Base-by-base conservation (phyloP, 2,888 invertebrate species). In the Cistogaster globosa region DNA sequence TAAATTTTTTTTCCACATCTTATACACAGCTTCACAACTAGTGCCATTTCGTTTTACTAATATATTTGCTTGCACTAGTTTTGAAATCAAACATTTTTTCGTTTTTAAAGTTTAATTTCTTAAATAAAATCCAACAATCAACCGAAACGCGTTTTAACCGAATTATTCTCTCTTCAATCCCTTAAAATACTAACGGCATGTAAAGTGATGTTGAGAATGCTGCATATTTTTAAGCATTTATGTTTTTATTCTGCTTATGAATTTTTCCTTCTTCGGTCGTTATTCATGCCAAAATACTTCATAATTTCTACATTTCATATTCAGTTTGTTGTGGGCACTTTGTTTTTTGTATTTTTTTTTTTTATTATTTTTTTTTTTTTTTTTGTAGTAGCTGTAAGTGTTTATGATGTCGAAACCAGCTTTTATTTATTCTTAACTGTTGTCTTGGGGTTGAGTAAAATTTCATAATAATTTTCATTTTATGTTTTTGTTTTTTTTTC, bases 351-450 rank as follows among this genome's bases (percentile, higher is more conserved):
- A 4, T 26, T 26, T 26, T 26, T 1, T 26, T 26, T 4, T 26
- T 26, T 26, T 26, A 2, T 1, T 26, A 2, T 4, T 26, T 26
- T 26, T 26, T 26, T 26, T 26, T 26, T 26, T 76, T 42, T 65
- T 20, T 60, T 60, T 55, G 8, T 32, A 22, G 42, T 53, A 63
- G 42, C 53, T 77, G 48, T 62, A 26, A 26, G 32, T 71, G 26
- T 58, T 26, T 2, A 60, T 55, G 26, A 45, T 67, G 51, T 68
- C 62, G 48, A 58, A 62, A 74, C 55, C 36, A 72, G 77, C 58
- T 68, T 69, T 65, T 71, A 69, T 77, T 48, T 62, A 63, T 81
- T 75, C 68, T 57, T 81, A 77, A 77, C 45, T 18, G 32, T 32
- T 62, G 62, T 82, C 77, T 58, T 48, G 76, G 58, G 69, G 62